phyloP scores from a whole-genome alignment of 2,113 vertebrate species.

The Vombatus ursinus region DNA sequence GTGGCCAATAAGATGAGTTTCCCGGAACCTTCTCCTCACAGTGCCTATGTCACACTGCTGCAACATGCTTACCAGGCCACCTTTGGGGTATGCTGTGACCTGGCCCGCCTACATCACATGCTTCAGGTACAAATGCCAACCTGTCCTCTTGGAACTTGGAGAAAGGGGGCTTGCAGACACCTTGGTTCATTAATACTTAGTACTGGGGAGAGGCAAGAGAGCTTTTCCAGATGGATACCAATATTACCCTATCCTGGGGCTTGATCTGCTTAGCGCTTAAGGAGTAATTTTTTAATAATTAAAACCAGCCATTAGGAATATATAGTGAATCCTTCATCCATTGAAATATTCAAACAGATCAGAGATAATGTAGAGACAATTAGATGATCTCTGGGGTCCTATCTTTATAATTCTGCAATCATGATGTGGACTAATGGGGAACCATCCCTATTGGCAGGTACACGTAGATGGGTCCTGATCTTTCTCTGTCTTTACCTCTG shows the following conservation, averaged over 20 bases:
- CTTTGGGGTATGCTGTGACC: slow-evolving; percentile 87
- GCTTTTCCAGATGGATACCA: not conserved
- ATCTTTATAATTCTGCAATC: not conserved
- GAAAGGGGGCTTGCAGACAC: not conserved
- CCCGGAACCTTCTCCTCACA: slow-evolving; percentile 78
- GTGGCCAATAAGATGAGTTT: slow-evolving; percentile 89
- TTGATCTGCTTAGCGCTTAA: not conserved
- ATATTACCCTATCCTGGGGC: not conserved
- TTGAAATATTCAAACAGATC: not conserved
- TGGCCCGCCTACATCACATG: slow-evolving; percentile 81
- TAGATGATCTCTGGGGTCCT: not conserved
- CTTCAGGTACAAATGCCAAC: slow-evolving; percentile 86
- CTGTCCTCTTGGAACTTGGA: not conserved
- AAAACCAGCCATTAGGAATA: too few relatives aligned
- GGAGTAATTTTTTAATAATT: too few relatives aligned
- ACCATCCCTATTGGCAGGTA: not conserved
- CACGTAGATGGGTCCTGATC: not conserved
- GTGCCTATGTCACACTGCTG: slow-evolving; percentile 87
- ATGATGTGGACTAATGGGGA: not conserved
- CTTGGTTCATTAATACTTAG: not conserved
- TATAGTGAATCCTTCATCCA: too few relatives aligned
- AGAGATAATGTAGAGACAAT: not conserved
- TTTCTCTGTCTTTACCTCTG: not conserved
- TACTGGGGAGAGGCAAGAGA: not conserved
- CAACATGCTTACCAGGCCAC: slow-evolving; percentile 93